phyloP scores from a whole-genome alignment of 2,888 invertebrate species.

The Drosophila atripex region DNA sequence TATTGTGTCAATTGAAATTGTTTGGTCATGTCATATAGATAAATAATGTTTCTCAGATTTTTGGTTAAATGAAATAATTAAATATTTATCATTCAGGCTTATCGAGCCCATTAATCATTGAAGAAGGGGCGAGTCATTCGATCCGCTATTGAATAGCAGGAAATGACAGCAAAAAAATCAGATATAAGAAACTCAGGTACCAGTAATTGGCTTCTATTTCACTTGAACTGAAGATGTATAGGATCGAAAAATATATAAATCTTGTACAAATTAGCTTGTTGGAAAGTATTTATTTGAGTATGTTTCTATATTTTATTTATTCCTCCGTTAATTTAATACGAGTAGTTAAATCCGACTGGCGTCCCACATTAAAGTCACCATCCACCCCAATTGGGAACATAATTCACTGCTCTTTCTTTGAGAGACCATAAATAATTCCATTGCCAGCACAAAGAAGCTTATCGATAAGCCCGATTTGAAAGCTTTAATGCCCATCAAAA shows the following conservation, averaged over 20 bases:
- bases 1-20: slow-evolving; percentile 61
- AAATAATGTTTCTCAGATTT: slow-evolving; percentile 37
- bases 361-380: slow-evolving; percentile 8
- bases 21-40: slow-evolving; percentile 53
- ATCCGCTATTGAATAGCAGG: slow-evolving; percentile 22
- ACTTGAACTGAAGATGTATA: neutral
- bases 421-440: slow-evolving; percentile 61
- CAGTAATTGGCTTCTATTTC: slow-evolving; percentile 18
- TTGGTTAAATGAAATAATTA: slow-evolving; percentile 47
- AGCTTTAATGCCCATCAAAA: slow-evolving; percentile 56
- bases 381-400: slow-evolving; percentile 6
- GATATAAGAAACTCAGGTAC: slow-evolving; percentile 13
- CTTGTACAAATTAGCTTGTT: too few relatives aligned
- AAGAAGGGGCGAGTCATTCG: neutral
- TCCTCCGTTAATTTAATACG: neutral
- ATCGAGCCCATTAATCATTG: slow-evolving; percentile 42
- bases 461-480: slow-evolving; percentile 58
- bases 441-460: slow-evolving; percentile 50
- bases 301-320: too few relatives aligned
- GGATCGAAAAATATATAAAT: too few relatives aligned
- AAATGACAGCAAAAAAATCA: slow-evolving; percentile 10
- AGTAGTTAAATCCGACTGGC: too few relatives aligned
- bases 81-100: slow-evolving; percentile 43
- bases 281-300: too few relatives aligned
- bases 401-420: neutral